phyloP scores from a whole-genome alignment of 1,140 invertebrate genomes.

The Hetaerina americana region DNA sequence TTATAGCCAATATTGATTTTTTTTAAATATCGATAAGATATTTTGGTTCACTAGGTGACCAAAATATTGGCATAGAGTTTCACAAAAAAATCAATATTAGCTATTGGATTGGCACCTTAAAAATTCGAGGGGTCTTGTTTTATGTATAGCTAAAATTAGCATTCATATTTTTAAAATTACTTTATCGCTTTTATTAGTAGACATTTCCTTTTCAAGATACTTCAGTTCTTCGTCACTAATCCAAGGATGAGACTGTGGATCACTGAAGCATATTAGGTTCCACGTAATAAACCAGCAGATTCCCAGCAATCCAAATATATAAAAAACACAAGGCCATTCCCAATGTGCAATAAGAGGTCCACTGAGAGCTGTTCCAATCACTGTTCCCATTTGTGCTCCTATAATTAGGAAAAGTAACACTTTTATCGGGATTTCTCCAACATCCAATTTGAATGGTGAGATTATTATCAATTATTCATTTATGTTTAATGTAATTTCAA shows the following conservation, averaged over 20 bases:
- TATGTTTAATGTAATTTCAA: no score
- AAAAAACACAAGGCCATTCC: slow-evolving; percentile 26
- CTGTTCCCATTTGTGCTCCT: slow-evolving; percentile 25
- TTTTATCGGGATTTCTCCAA: not conserved
- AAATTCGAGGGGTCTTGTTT: no score
- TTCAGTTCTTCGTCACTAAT: slow-evolving; percentile 66
- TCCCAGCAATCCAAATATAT: slow-evolving; percentile 20
- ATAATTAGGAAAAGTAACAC: slow-evolving; percentile 7
- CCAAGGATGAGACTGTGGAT: slow-evolving; percentile 66
- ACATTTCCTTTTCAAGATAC: slow-evolving; percentile 43
- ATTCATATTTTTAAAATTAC: slow-evolving; percentile 1
- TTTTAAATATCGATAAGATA: no score
- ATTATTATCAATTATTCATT: not conserved
- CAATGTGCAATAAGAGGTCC: slow-evolving; percentile 17
- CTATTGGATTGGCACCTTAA: no score
- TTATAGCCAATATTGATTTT: no score
- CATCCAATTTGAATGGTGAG: not conserved
- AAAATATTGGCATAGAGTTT: no score
- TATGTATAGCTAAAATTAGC: not conserved
- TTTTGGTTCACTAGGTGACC: no score
- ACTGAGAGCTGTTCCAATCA: slow-evolving; percentile 18
- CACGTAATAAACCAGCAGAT: slow-evolving; percentile 61
- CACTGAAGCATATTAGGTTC: slow-evolving; percentile 56
- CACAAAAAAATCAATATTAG: no score
- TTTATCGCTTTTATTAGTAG: not conserved